These are phyloP conservation scores for Epicauta chinensis DNA, from an alignment of 1,140 invertebrate species.

Conservation along the genomic window DNA sequence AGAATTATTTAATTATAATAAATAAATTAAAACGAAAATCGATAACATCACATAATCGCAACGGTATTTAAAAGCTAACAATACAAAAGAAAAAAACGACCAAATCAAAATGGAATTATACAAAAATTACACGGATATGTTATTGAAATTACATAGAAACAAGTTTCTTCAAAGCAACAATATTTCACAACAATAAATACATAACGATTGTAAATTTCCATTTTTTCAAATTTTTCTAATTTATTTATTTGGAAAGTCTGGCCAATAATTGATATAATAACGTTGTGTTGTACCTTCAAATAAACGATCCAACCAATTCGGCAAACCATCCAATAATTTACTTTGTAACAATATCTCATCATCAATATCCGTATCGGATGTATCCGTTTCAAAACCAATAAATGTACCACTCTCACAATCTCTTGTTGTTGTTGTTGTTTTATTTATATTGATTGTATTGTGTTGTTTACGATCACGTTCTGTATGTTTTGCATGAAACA, in stretches of 20 bases:
- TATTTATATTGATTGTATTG: neutral
- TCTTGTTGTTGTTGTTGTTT: constrained; percentile 52
- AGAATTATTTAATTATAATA: no score
- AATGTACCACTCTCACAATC: constrained; percentile 73
- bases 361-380: constrained; percentile 54
- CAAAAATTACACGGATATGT: no score
- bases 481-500: constrained; percentile 94
- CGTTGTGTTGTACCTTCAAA: constrained; percentile 93
- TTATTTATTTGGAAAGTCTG: constrained; percentile 56
- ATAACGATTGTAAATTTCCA: no score
- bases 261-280: constrained; percentile 97
- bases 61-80: no score
- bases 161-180: no score
- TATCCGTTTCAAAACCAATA: constrained; percentile 70
- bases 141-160: no score
- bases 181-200: no score
- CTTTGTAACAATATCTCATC: constrained; percentile 38
- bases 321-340: constrained; percentile 82
- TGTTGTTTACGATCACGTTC: constrained; percentile 47
- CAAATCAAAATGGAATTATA: no score
- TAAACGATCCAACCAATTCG: constrained; percentile 93
- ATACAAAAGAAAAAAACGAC: no score
- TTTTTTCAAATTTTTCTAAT: no score
- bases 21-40: no score
- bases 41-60: no score